Evolutionary conservation across 1,140 invertebrate species (phyloP), one percentile per base, ranked within the genome.

Genomic region (Arctopsyche grandis): DNA sequence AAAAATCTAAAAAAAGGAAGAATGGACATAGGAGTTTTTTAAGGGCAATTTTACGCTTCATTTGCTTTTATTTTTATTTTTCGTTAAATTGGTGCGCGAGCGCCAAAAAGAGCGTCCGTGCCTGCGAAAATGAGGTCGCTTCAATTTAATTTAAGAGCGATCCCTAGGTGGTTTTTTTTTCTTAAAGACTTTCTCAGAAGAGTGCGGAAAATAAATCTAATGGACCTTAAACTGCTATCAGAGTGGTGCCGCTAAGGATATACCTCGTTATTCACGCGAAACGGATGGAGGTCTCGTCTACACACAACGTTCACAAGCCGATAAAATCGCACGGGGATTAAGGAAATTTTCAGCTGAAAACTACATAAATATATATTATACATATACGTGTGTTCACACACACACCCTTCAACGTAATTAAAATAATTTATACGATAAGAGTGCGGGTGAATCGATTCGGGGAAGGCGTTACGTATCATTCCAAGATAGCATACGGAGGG

Each of bases 11-110:
- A 52, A 16, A 16, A 52, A 52, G 12, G 16, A 52, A 29, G 21
- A 26, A 66, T 66, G 5, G 63, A 66, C 63, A 66, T 66, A 9
- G 63, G 24, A 66, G 24, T 10, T 66, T 60, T 66, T 66, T 66
- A 66, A 66, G 63, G 63, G 7, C 63, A 66, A 66, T 66, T 66
- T 66, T n/a, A 14, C 63, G 63, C 63, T 24, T 66, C 63, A 66
- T 66, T 66, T 66, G 24, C 9, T 66, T 66, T 66, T 26, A 66
- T 66, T 66, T 24, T 66, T 66, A 9, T 66, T 66, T 66, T 22
- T 60, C 9, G 63, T 66, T 22, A 66, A 66, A 66, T 66, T 66
- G 21, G 63, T 26, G n/a, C 63, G 22, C 48, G 48, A 52, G 12
- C 10, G 48, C 12, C 12, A 16, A 52, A 29, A 66, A 22, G 63